Evolutionary conservation across 2,797 vertebrate species (phyloP).

Genomic region (Luscinia luscinia): DNA sequence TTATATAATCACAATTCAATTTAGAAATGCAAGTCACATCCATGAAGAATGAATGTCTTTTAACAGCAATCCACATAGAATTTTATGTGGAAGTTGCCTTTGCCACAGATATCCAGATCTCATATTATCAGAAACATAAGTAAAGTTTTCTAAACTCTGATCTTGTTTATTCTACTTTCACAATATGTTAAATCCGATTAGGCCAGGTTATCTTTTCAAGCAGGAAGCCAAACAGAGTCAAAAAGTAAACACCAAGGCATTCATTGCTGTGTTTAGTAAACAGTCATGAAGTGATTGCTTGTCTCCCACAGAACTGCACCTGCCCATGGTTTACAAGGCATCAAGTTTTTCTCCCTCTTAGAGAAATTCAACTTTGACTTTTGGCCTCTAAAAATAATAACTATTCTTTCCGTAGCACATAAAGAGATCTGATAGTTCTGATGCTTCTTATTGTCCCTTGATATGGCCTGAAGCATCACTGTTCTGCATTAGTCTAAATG

Average conservation of each 20-base stretch:
- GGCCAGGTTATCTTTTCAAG: background rate
- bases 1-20: background rate
- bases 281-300: background rate
- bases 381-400: background rate
- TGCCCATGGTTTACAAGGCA: background rate
- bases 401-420: background rate
- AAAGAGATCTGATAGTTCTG: background rate
- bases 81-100: background rate
- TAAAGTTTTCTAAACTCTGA: background rate
- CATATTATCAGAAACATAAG: background rate
- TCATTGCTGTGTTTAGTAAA: background rate
- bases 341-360: background rate
- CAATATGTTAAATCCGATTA: background rate
- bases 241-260: background rate
- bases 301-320: background rate
- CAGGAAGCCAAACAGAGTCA: background rate
- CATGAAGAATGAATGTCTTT: background rate
- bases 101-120: background rate
- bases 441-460: background rate
- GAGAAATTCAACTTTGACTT: background rate
- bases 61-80: background rate
- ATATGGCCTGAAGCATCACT: background rate
- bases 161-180: background rate
- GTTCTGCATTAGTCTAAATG: background rate
- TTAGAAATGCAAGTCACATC: background rate